Base-by-base conservation (phyloP, 2,113 vertebrate genomes). In the Aplodontia rufa region DNA sequence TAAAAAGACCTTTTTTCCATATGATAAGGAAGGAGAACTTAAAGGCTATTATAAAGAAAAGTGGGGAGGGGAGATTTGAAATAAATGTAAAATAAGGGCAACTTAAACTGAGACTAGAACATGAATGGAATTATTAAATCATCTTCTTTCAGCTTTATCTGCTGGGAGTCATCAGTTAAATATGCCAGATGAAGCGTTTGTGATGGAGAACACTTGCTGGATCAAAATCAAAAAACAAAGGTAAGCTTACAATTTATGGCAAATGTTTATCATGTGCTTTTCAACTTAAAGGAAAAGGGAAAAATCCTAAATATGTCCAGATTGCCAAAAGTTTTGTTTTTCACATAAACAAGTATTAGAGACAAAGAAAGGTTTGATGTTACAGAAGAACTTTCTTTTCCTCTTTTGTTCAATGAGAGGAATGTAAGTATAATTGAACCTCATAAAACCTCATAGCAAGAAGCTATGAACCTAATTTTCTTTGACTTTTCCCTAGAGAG, bases 201-300 rank as follows among this genome's bases (percentile, higher is more conserved):
- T 96, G 95, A 96, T 91, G 51, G 69, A 94, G 92, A 97, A 92
- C 64, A 83, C 26, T 96, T 96, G 79, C 94, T 97, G 96, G 96
- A 97, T 72, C 74, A 85, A 94, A 94, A 92, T 82, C 97, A 97
- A 97, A 71, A 90, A 93, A 10, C 45, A 94, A 97, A 97, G 94
- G 79, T 98, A 94, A 94, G 69, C 76, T 91, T 83, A 80, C 0
- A 7, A 96, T 96, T 97, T 96, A 94, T 94, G 94, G 80, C 83
- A 90, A 92, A 95, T 92, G 69, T 97, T 94, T 88, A 96, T 97
- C 93, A 55, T 94, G 89, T 96, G 94, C 51, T 96, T 97, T 96
- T 88, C 53, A 93, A 92, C 74, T 96, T 97, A 83, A 90, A 94
- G 58, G 86, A 90, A 92, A 60, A 60, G 84, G 12, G 14, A 60